Evolutionary conservation across 1,140 invertebrate species (phyloP), one percentile per base, ranked within the genome.

Genomic region (Drosophila eugracilis): DNA sequence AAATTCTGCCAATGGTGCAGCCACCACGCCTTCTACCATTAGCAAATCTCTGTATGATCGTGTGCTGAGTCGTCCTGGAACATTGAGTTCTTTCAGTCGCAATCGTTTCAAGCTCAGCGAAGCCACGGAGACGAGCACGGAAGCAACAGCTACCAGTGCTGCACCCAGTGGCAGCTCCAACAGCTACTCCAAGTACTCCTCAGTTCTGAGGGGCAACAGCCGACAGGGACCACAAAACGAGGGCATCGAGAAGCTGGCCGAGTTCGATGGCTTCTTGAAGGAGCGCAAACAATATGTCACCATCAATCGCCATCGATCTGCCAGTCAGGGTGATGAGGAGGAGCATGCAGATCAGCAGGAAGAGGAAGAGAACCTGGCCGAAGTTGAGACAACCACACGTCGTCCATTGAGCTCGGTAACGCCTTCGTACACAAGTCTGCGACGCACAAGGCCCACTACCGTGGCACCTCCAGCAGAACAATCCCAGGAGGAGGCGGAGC

Each of bases 1-100:
- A 34, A 77, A 88, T 30, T 69, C 71, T 0, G 66, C 75, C 0
- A 67, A 54, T 19, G 80, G 69, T 2, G 44, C 72, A 14, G 48
- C 75, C 3, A 91, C 90, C 5, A 90, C 91, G 10, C 78, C 93
- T 6, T 94, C 94, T 2, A 92, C 94, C 0, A 92, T 94, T 1
- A 96, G 95, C 85, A 95, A 95, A 83, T 95, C 93, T 48, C 92
- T 96, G 1, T 96, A 96, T 74, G 94, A 96, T 89, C 93, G 94
- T 65, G 95, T 96, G 4, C 86, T 96, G 7, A 94, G 72, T 78
- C 91, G 93, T 3, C 93, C 93, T 1, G 76, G 71, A 15, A 71
- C 76, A 4, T 55, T 89, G 7, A 84, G 49, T 21, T 78, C 89
- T 5, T 75, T 91, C 21, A 47, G 72, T 5, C 84, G 86, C 17